A percentile compares a stretch with the other conserved stretches of the same genome.
These are phyloP conservation scores for Battus philenor DNA, from an alignment of 1,140 invertebrate species.

Conservation along the genomic window DNA sequence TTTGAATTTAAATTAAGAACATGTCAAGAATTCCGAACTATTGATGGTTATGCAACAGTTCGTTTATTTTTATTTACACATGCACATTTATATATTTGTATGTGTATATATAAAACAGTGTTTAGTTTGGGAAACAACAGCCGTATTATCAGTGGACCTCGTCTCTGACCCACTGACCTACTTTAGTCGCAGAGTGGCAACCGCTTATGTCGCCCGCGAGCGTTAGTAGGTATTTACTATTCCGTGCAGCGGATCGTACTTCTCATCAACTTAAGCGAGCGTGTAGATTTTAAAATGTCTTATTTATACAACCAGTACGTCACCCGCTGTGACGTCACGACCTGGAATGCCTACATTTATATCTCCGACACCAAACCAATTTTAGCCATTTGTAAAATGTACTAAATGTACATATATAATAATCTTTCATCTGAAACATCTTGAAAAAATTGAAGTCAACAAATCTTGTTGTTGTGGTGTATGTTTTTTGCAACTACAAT, in stretches of 20 bases:
- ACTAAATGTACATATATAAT: no score
- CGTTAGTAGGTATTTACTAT: slow-evolving; percentile 31
- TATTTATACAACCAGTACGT: neutral
- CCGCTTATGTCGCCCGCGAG: slow-evolving; percentile 42
- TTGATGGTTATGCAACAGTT: neutral
- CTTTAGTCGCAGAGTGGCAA: slow-evolving; percentile 49
- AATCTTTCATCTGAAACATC: no score
- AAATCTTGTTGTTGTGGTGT: no score
- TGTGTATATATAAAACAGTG: slow-evolving; percentile 26
- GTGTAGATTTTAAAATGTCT: neutral
- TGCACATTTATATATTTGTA: no score
- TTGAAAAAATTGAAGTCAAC: no score
- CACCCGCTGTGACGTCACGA: neutral
- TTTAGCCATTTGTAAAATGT: no score
- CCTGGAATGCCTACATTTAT: no score
- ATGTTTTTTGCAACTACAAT: no score
- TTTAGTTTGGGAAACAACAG: slow-evolving; percentile 54
- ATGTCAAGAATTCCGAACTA: neutral
- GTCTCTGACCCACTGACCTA: slow-evolving; percentile 65
- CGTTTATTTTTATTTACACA: slow-evolving; percentile 4
- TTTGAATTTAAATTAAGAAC: neutral
- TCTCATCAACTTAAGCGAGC: slow-evolving; percentile 13
- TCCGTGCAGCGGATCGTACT: slow-evolving; percentile 21
- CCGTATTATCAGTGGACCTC: slow-evolving; percentile 58
- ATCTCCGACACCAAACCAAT: no score